A percentile compares a stretch with the other conserved stretches of the same genome.
These are phyloP conservation scores for Pseudoips prasinana DNA, from an alignment of 2,888 invertebrate genomes.

Conservation along the genomic window DNA sequence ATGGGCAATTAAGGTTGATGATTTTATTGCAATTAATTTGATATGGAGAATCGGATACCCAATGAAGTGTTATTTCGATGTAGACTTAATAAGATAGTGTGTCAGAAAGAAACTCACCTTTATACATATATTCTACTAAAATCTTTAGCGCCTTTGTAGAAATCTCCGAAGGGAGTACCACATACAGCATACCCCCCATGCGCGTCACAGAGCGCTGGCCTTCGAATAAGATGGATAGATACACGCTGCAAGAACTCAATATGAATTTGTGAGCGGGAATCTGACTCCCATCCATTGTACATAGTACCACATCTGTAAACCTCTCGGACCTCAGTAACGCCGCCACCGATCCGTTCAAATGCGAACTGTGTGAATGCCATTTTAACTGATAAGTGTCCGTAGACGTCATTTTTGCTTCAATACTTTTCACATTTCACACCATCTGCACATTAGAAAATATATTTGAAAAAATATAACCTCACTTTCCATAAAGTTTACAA, in stretches of 20 bases:
- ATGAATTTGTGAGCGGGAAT: conserved; percentile 93
- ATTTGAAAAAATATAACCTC: background rate
- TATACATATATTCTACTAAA: conserved; percentile 93
- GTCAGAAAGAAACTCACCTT: conserved; percentile 70
- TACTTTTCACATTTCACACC: conserved; percentile 29
- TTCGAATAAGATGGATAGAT: conserved; percentile 69
- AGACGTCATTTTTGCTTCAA: conserved; percentile 61
- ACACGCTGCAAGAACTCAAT: conserved; percentile 89
- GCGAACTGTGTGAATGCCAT: conserved; percentile 93
- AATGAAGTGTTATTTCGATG: no score
- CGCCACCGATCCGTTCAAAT: conserved; percentile 91
- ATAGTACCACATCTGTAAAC: conserved; percentile 91
- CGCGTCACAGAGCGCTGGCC: conserved; percentile 70
- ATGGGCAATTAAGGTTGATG: no score
- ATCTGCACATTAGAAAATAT: conserved; percentile 15
- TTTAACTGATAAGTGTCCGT: conserved; percentile 93
- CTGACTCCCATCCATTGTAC: conserved; percentile 90
- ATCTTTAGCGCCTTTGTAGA: conserved; percentile 90
- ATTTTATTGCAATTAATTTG: no score
- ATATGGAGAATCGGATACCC: no score
- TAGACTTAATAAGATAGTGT: no score
- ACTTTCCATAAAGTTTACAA: background rate
- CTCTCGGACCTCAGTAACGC: conserved; percentile 89
- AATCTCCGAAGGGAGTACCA: conserved; percentile 91
- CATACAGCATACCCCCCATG: conserved; percentile 82